Evolutionary conservation across 1,140 invertebrate species (phyloP), one percentile per base, ranked within the genome.

Genomic region (Musca domestica): DNA sequence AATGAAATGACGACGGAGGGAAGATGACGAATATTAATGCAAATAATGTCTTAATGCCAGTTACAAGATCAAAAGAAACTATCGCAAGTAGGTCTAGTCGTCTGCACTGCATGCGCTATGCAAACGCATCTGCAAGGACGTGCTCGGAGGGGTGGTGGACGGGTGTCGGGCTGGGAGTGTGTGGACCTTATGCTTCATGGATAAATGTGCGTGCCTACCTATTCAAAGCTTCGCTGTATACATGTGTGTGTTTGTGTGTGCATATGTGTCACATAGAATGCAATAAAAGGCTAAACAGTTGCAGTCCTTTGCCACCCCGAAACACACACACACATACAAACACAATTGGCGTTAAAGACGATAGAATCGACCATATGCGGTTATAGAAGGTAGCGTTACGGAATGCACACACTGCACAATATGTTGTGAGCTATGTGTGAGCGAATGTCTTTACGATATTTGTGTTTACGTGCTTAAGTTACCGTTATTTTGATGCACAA

Each of bases 21-120:
- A 34, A 15, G 52, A 56, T 15, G 56, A 61, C 27, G 56, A 61
- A 61, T 27, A 34, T 34, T 61, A 61, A 61, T 61, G 56, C 56
- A 61, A 61, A 61, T 61, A 61, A 61, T 61, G 56, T 61, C 56
- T 61, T 61, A 61, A 61, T 61, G 27, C 56, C 56, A 61, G n/a
- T 34, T 61, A 34, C 27, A 61, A 61, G n/a, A 61, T 61, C 56
- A 34, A 61, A 61, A 34, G 56, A 61, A 61, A 61, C 27, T 61
- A 61, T 30, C 56, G 34, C 56, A 61, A 61, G 27, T 61, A 61
- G 34, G 30, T 41, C 56, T 61, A 61, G 56, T 61, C 56, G 56
- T 61, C 56, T 61, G 56, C 56, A 61, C 56, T 61, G 56, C 34
- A 27, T 27, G 12, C 23, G 34, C 5, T 41, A 41, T 41, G 34